A percentile compares a stretch with the other conserved stretches of the same genome.
Evolutionary conservation across 2,113 vertebrate genomes (phyloP).

Genomic region (Oenanthe melanoleuca): DNA sequence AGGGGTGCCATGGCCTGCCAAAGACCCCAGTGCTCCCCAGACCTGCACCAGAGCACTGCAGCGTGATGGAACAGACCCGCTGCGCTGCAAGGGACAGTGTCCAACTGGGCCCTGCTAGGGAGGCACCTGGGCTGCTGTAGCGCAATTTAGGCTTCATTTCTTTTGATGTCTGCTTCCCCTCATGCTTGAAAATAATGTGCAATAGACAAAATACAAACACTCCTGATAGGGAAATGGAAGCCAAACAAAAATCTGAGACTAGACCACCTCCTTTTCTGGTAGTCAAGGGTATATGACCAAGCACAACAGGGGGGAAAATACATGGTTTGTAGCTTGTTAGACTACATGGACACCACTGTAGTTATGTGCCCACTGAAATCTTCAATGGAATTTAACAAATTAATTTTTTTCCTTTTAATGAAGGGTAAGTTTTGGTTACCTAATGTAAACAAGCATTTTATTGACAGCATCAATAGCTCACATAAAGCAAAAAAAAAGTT

Average conservation of each 20-base stretch:
- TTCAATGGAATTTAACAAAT: background rate
- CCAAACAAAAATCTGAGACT: background rate
- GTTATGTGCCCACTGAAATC: background rate
- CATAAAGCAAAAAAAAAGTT: background rate
- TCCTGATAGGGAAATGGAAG: background rate
- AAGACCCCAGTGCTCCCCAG: background rate
- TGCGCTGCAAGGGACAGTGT: no score
- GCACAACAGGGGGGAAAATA: background rate
- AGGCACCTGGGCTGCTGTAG: no score
- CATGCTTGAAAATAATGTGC: background rate
- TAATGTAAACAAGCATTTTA: background rate
- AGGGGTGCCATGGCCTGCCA: background rate
- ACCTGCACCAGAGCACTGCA: background rate
- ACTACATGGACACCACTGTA: background rate
- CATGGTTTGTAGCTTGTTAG: background rate
- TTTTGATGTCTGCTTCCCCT: background rate
- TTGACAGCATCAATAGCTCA: background rate
- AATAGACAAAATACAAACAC: background rate
- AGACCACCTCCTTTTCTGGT: background rate
- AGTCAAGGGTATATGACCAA: background rate
- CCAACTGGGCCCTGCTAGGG: background rate
- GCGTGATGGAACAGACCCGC: no score
- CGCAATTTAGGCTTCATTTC: background rate
- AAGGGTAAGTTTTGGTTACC: background rate
- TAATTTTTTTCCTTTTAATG: background rate